phyloP scores from a whole-genome alignment of 2,888 invertebrate species.

The Poecilus cupreus region DNA sequence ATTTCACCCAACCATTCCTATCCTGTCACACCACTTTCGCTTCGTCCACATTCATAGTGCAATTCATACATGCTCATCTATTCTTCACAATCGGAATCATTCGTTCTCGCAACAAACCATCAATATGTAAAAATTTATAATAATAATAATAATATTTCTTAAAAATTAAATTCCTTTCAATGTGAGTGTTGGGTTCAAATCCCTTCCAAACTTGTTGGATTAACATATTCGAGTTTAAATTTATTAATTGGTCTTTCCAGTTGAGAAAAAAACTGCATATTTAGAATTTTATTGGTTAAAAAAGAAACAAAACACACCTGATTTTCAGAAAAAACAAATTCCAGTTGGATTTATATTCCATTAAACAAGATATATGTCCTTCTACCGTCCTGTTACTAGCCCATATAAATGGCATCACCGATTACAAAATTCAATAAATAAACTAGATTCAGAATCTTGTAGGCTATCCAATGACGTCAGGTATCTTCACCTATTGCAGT shows the following conservation, averaged over 20 bases:
- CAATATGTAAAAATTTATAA: too few relatives aligned
- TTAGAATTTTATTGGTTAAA: background rate
- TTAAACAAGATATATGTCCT: background rate
- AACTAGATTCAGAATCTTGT: constrained; percentile 40
- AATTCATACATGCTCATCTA: too few relatives aligned
- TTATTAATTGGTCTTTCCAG: background rate
- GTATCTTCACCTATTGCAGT: constrained; percentile 30
- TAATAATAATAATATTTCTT: too few relatives aligned
- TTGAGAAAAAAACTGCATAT: background rate
- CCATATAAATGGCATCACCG: constrained; percentile 5
- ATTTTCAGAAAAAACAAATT: background rate
- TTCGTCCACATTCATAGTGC: too few relatives aligned
- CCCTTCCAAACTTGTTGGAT: too few relatives aligned
- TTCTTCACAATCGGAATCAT: too few relatives aligned
- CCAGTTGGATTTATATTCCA: constrained; percentile 2
- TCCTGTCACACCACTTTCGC: too few relatives aligned
- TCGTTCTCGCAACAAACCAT: too few relatives aligned
- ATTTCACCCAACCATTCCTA: too few relatives aligned
- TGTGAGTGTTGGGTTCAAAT: too few relatives aligned
- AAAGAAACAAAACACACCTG: background rate
- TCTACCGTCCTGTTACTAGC: background rate
- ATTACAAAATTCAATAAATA: constrained; percentile 29
- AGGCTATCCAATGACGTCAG: constrained; percentile 30
- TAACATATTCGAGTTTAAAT: background rate
- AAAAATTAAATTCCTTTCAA: too few relatives aligned